These are phyloP conservation scores for Meles meles DNA, from an alignment of 2,113 vertebrate species.

Conservation along the genomic window DNA sequence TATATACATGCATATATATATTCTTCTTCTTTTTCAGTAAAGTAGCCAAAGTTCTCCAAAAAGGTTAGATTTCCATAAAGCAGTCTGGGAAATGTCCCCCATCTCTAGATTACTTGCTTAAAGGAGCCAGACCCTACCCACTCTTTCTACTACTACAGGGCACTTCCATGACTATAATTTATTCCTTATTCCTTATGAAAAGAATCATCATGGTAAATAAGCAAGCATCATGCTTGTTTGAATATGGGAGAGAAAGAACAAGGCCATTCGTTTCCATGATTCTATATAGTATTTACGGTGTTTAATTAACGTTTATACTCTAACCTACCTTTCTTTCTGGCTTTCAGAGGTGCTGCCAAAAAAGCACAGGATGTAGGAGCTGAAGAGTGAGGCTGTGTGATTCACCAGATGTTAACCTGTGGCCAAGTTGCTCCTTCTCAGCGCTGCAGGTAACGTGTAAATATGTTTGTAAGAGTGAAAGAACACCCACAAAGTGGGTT, in stretches of 20 bases:
- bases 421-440: background rate
- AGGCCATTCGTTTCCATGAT: slow-evolving; percentile 35
- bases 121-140: background rate
- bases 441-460: background rate
- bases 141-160: background rate
- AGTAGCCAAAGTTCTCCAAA: slow-evolving; percentile 8
- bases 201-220: background rate
- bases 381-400: background rate
- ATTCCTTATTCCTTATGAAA: background rate
- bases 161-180: background rate
- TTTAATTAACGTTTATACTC: slow-evolving; percentile 27
- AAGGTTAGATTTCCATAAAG: background rate
- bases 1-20: background rate
- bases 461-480: background rate
- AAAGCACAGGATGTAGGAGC: background rate
- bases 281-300: background rate
- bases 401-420: background rate
- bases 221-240: background rate
- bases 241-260: slow-evolving; percentile 24
- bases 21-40: background rate
- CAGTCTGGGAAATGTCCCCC: background rate
- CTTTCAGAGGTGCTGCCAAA: background rate
- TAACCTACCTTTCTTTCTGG: background rate
- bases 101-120: background rate
- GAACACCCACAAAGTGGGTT: background rate